These are phyloP conservation scores for Mesembrinibis cayennensis DNA, from an alignment of 2,113 vertebrate genomes.

Conservation along the genomic window DNA sequence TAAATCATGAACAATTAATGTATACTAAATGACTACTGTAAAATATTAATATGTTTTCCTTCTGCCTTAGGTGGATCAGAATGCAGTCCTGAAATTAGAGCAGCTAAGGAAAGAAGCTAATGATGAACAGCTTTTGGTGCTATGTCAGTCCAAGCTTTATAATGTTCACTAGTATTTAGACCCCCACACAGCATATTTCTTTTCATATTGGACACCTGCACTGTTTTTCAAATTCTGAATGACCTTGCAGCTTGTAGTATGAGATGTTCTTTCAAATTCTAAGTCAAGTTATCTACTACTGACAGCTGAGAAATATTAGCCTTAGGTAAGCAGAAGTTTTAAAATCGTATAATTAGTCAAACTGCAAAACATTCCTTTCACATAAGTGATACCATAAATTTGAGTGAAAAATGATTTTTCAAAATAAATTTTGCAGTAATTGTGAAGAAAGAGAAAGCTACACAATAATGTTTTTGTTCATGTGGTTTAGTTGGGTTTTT, in stretches of 20 bases:
- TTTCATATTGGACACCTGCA: neutral
- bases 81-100: neutral
- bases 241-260: neutral
- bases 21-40: neutral
- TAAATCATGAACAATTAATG: slow-evolving; percentile 12
- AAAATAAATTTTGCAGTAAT: neutral
- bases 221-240: neutral
- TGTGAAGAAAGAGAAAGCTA: neutral
- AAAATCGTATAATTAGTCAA: neutral
- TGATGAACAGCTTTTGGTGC: neutral
- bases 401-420: neutral
- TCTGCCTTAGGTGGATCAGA: neutral
- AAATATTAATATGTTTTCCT: slow-evolving; percentile 9
- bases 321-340: neutral
- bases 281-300: neutral
- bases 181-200: neutral
- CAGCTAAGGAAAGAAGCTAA: neutral
- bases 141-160: neutral
- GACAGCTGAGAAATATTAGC: neutral
- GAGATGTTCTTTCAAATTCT: neutral
- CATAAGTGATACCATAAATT: neutral
- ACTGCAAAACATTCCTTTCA: neutral
- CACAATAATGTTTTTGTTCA: neutral
- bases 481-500: neutral
- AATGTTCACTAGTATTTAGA: neutral